These are phyloP conservation scores for Macaria liturata DNA, from an alignment of 2,888 invertebrate genomes.

Conservation along the genomic window DNA sequence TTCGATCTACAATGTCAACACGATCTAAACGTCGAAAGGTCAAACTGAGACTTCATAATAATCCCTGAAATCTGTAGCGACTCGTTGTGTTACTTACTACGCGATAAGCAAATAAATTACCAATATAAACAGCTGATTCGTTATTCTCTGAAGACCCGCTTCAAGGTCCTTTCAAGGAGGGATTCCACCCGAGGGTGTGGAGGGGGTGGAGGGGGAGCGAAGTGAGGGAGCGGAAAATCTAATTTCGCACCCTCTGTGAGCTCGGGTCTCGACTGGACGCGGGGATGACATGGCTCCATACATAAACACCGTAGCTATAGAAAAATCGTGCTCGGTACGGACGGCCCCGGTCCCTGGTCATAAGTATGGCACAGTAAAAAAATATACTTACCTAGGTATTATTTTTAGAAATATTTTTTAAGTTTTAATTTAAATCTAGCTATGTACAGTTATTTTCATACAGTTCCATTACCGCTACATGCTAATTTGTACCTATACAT, in stretches of 20 bases:
- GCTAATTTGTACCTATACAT: too few relatives aligned
- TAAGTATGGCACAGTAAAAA: not conserved
- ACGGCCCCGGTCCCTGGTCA: not conserved
- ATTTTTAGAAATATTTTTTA: too few relatives aligned
- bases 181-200: constrained; percentile 32
- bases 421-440: too few relatives aligned
- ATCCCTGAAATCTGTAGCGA: constrained; percentile 5
- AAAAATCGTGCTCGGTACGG: constrained; percentile 7
- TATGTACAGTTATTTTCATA: too few relatives aligned
- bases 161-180: constrained; percentile 63
- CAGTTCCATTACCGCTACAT: too few relatives aligned
- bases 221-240: constrained; percentile 42
- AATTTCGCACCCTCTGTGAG: constrained; percentile 41
- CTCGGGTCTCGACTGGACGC: constrained; percentile 22
- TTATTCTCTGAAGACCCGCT: constrained; percentile 42
- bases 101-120: constrained; percentile 20
- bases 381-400: not conserved
- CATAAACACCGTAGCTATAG: constrained; percentile 3
- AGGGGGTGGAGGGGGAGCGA: constrained; percentile 26
- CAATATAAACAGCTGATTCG: constrained; percentile 71
- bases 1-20: too few relatives aligned
- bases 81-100: constrained; percentile 7
- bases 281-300: constrained; percentile 20
- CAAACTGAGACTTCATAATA: not conserved
- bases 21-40: not conserved